These are phyloP conservation scores for Tryphoninae sp. DNA, from an alignment of 2,888 invertebrate genomes.

Conservation along the genomic window DNA sequence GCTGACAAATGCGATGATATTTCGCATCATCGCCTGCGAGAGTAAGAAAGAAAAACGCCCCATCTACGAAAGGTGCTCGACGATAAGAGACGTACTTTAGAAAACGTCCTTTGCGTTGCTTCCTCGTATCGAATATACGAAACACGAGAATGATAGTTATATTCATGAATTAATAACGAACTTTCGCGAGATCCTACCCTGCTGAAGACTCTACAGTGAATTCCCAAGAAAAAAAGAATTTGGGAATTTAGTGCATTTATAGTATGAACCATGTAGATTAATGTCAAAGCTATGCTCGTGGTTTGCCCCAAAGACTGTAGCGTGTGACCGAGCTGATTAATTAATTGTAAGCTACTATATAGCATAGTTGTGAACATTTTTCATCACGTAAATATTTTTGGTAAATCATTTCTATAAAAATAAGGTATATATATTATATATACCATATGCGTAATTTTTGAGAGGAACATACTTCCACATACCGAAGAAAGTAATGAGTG, in stretches of 20 bases:
- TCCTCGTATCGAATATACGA: constrained; percentile 9
- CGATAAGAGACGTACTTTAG: neutral
- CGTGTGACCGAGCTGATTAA: constrained; percentile 69
- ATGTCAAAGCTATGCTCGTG: constrained; percentile 59
- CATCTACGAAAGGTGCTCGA: neutral
- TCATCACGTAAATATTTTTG: constrained; percentile 45
- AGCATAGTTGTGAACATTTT: constrained; percentile 40
- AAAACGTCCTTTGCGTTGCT: neutral
- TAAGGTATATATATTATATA: constrained; percentile 16
- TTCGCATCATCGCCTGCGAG: neutral
- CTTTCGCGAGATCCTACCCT: neutral
- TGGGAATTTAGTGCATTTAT: constrained; percentile 42
- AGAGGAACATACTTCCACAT: constrained; percentile 40
- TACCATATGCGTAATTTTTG: constrained; percentile 34
- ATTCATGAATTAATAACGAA: constrained; percentile 5
- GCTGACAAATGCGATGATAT: neutral
- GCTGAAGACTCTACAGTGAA: constrained; percentile 13
- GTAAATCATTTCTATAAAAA: constrained; percentile 20
- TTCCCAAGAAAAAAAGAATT: constrained; percentile 1
- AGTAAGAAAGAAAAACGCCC: neutral
- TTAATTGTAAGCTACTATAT: constrained; percentile 44
- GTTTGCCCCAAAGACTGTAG: constrained; percentile 72
- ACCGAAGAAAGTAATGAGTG: constrained; percentile 55
- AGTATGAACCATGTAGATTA: constrained; percentile 30
- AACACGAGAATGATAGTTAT: neutral